These are phyloP conservation scores for Phrynocephalus guinanensis DNA, from an alignment of 2,797 vertebrate species.

Conservation along the genomic window DNA sequence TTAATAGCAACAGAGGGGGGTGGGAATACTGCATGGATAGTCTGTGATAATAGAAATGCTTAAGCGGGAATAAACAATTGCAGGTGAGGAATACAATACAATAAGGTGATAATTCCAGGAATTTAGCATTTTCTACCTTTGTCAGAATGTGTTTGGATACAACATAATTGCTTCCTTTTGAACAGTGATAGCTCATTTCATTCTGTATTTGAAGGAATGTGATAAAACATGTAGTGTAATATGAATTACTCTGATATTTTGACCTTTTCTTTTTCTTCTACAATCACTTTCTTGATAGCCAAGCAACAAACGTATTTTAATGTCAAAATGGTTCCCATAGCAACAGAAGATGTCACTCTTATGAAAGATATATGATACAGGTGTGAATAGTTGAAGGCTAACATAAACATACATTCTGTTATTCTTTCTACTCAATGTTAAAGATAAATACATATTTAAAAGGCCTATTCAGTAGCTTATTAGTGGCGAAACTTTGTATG, in stretches of 20 bases:
- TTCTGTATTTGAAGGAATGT: constrained; percentile 57
- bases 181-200: constrained; percentile 44
- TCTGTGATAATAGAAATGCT: background rate
- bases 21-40: background rate
- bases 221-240: constrained; percentile 47
- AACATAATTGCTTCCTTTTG: constrained; percentile 52
- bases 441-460: constrained; percentile 70
- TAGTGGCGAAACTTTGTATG: constrained; percentile 57
- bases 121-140: constrained; percentile 65
- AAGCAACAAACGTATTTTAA: constrained; percentile 75
- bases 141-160: constrained; percentile 59
- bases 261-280: constrained; percentile 67
- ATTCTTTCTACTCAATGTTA: constrained; percentile 63
- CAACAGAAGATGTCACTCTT: constrained; percentile 74
- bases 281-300: constrained; percentile 71
- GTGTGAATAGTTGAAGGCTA: constrained; percentile 76
- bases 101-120: background rate
- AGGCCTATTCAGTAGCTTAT: constrained; percentile 67
- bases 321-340: constrained; percentile 77
- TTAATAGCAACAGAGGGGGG: background rate
- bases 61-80: background rate
- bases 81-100: background rate
- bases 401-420: constrained; percentile 68
- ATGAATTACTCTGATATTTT: constrained; percentile 61
- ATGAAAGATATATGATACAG: constrained; percentile 70